A percentile compares a stretch with the other conserved stretches of the same genome.
Evolutionary conservation across 2,888 invertebrate genomes (phyloP).

Genomic region (Amiota minor): DNA sequence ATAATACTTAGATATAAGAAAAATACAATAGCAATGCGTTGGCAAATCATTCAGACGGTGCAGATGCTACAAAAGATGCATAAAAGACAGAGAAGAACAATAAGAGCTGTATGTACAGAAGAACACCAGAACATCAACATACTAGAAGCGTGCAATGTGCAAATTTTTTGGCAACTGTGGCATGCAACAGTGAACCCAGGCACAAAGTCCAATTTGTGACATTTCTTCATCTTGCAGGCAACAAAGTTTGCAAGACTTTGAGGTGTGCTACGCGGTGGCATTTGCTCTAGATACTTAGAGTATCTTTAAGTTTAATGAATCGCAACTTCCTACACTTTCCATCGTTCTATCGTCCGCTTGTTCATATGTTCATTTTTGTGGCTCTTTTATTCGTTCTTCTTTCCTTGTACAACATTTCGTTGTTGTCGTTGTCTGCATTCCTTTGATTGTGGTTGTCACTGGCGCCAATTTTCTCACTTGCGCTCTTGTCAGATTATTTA

Average conservation of each 20-base stretch:
- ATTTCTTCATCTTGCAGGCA: slow-evolving; percentile 6
- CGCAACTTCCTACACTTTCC: slow-evolving; percentile 28
- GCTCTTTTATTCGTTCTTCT: too few species aligned
- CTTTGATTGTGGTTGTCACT: slow-evolving; percentile 43
- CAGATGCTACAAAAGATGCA: slow-evolving; percentile 24
- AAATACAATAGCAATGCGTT: neutral
- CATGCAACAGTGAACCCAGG: neutral
- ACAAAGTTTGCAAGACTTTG: neutral
- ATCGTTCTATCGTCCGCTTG: neutral
- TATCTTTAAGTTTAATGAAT: slow-evolving; percentile 17
- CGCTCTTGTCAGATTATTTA: slow-evolving; percentile 16
- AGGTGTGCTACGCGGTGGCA: neutral
- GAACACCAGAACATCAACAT: neutral
- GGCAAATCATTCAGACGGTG: slow-evolving; percentile 16
- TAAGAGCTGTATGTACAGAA: too few species aligned
- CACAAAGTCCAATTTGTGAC: slow-evolving; percentile 24
- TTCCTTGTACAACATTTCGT: neutral
- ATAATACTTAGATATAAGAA: too few species aligned
- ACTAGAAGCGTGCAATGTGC: slow-evolving; percentile 23
- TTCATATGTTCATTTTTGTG: too few species aligned
- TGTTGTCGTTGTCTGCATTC: slow-evolving; percentile 48
- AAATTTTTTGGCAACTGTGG: slow-evolving; percentile 21
- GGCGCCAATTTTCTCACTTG: slow-evolving; percentile 52
- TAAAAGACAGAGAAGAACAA: neutral
- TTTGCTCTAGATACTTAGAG: neutral